Evolutionary conservation across 2,888 invertebrate genomes (phyloP), one percentile per base, ranked within the genome.

Genomic region (Tachystola acroxantha): DNA sequence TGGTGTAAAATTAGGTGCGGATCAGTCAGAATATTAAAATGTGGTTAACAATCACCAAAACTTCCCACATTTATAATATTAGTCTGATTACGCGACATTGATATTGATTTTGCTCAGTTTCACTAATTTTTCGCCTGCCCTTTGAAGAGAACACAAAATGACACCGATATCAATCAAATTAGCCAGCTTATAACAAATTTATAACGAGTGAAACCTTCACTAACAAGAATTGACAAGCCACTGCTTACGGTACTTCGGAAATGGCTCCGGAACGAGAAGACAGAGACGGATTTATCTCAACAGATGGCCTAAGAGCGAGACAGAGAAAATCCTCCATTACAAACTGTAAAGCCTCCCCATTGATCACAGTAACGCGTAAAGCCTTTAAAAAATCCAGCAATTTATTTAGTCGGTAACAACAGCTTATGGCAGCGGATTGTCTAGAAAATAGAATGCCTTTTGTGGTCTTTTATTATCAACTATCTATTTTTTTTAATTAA

Each of bases 291-390:
- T 39, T 27, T 50, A 62, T 46, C 37, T 35, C 24, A 42, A 43
- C 37, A 22, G 20, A 36, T 20, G 39, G 47, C 39, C 60, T 37
- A 36, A 45, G 55, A 75, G 50, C 44, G 66, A 60, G 72, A 71
- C 40, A 36, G 37, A 53, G 50, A 53, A 66, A 67, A 70, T 62
- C 68, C 72, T 65, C 77, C 68, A 74, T 78, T 76, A 79, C 73
- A 72, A 76, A 75, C 67, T 71, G 70, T 57, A 67, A 77, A 77
- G 80, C 77, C 72, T 65, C 57, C 66, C 55, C 80, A 82, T 81
- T 79, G 80, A 82, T 82, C 81, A 82, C 76, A 63, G 76, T 65
- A 74, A 76, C 68, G 74, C 76, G 78, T 66, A 79, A 82, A 81
- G 78, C 80, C 72, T 74, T 72, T 66, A 73, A 76, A 64, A 79